phyloP scores from a whole-genome alignment of 2,797 vertebrate genomes.

The Sebastolobus altivelis region DNA sequence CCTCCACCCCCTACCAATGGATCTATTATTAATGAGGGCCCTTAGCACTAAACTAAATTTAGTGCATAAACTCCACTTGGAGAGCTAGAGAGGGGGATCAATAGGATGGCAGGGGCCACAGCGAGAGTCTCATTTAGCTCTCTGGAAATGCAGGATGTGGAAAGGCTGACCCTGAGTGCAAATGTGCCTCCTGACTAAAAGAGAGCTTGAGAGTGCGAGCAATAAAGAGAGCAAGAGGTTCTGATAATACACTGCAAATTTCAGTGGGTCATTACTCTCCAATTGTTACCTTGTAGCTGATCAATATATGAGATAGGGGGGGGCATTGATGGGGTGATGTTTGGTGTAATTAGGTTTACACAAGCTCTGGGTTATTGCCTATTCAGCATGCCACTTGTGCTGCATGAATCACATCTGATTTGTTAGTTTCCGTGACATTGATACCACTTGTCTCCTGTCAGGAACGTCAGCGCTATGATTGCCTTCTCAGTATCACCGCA shows the following conservation, averaged over 20 bases:
- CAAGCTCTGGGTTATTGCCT: slow-evolving; percentile 68
- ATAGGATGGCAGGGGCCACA: slow-evolving; percentile 70
- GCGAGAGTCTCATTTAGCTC: slow-evolving; percentile 72
- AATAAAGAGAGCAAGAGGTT: slow-evolving; percentile 61
- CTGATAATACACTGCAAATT: slow-evolving; percentile 68
- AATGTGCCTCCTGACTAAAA: slow-evolving; percentile 62
- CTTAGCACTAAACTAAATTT: slow-evolving; percentile 84
- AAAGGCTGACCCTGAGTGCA: slow-evolving; percentile 65
- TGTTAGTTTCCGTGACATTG: slow-evolving; percentile 46
- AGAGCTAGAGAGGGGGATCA: slow-evolving; percentile 68
- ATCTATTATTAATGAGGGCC: slow-evolving; percentile 87
- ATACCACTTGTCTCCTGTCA: slow-evolving; percentile 55
- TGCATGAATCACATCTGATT: slow-evolving; percentile 67
- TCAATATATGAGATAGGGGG: slow-evolving; percentile 70
- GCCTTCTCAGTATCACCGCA: slow-evolving; percentile 33
- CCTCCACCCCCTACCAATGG: slow-evolving; percentile 62
- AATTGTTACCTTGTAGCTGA: slow-evolving; percentile 71
- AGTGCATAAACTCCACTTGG: slow-evolving; percentile 79
- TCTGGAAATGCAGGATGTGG: slow-evolving; percentile 66
- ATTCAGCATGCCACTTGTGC: slow-evolving; percentile 62
- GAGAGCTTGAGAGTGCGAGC: slow-evolving; percentile 27
- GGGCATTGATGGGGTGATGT: slow-evolving; percentile 58
- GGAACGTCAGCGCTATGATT: slow-evolving; percentile 53
- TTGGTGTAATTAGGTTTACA: slow-evolving; percentile 79
- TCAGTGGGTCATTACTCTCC: slow-evolving; percentile 69